Percentiles rank a stretch among this genome's conserved stretches.
These are phyloP conservation scores for Siniperca obscura DNA, from an alignment of 2,797 vertebrate species.

Conservation along the genomic window DNA sequence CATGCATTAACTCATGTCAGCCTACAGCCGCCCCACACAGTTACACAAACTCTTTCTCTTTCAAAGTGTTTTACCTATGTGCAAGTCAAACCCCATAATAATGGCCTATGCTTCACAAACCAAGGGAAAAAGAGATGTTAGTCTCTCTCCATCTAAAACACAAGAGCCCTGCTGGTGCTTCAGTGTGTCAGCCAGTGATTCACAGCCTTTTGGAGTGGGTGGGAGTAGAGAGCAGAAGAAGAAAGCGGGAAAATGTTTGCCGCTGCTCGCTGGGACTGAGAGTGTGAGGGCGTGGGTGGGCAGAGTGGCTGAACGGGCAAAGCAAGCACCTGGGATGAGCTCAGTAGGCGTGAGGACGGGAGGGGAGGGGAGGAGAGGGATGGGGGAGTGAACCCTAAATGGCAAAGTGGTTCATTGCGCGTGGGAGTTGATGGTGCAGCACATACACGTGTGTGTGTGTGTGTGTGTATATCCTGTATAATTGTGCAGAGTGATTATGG, in stretches of 20 bases:
- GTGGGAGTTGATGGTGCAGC: slow-evolving; percentile 63
- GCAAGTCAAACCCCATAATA: slow-evolving; percentile 46
- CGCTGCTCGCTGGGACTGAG: slow-evolving; percentile 70
- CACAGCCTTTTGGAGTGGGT: slow-evolving; percentile 82
- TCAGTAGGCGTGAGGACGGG: slow-evolving; percentile 68
- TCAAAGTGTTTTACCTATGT: slow-evolving; percentile 44
- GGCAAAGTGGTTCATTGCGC: slow-evolving; percentile 58
- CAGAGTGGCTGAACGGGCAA: slow-evolving; percentile 79
- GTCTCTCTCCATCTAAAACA: slow-evolving; percentile 61
- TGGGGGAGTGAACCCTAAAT: slow-evolving; percentile 66
- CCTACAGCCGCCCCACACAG: slow-evolving; percentile 3
- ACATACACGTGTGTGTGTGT: slow-evolving; percentile 27
- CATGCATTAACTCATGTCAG: slow-evolving; percentile 18
- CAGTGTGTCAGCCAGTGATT: slow-evolving; percentile 79
- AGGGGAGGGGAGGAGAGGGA: slow-evolving; percentile 25
- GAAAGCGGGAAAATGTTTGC: slow-evolving; percentile 70
- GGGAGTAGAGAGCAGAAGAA: slow-evolving; percentile 76
- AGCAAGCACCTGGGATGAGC: slow-evolving; percentile 83
- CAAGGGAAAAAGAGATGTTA: slow-evolving; percentile 39
- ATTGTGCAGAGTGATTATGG: slow-evolving; percentile 31
- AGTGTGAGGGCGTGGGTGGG: slow-evolving; percentile 83
- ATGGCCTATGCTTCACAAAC: slow-evolving; percentile 54
- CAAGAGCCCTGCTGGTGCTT: slow-evolving; percentile 68
- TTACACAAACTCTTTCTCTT: slow-evolving; percentile 34
- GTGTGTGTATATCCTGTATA: slow-evolving; percentile 21